Evolutionary conservation across 2,888 invertebrate genomes (phyloP), one percentile per base, ranked within the genome.

Genomic region (Mythimna loreyi): DNA sequence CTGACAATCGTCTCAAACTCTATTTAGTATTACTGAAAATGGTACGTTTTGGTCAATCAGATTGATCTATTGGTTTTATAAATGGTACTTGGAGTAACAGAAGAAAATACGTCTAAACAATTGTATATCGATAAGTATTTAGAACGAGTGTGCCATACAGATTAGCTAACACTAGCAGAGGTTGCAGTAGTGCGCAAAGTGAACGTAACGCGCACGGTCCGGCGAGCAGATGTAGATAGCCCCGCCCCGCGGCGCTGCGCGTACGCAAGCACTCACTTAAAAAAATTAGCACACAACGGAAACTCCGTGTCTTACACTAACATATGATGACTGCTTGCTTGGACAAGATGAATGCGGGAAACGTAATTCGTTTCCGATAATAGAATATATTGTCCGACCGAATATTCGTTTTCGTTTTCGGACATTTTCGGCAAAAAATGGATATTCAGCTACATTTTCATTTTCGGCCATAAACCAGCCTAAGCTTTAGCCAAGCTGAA

Each of bases 221-320:
- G 92, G 77, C 88, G 93, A 90, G 80, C 90, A 90, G 95, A 95
- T 95, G 91, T 88, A 93, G 95, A 95, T 95, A 94, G 83, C 85
- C 81, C 73, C 83, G 60, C 85, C 84, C 84, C 77, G 53, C 76
- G 60, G 75, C 80, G 60, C 72, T 53, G 77, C 80, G 84, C 82
- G 85, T 88, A 90, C 89, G 91, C 89, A 90, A 89, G 91, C 91
- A 89, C 88, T 92, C 91, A 88, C 85, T 91, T 88, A 88, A 91
- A 92, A 91, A 92, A 94, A 94, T 93, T 94, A 91, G 94, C 94
- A 94, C 95, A 95, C 93, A 93, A 93, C 94, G 94, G 94, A 95
- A 92, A 93, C 90, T 58, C 53, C 9, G 49, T 47, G 78, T 78
- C 84, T 83, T 86, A 81, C 81, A 77, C 82, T 86, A 87, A 86